Evolutionary conservation across 35 echinoderm and acorn worm genomes (phyloP).

Genomic region (Diadema setosum): DNA sequence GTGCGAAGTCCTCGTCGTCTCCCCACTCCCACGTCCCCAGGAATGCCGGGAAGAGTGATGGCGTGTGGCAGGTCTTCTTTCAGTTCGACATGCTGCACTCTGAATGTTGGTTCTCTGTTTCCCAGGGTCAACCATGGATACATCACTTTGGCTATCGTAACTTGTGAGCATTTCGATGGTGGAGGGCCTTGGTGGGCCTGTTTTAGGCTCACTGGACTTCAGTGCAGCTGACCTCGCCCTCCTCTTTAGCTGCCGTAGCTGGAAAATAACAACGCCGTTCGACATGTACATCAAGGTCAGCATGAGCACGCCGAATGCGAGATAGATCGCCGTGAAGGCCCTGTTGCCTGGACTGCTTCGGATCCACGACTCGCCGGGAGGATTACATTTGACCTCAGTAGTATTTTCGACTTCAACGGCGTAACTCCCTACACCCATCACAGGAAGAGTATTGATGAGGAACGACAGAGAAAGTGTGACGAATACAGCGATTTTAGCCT

Average conservation of each 20-base stretch:
- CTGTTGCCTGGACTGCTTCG: neutral
- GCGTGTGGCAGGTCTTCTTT: too few species aligned
- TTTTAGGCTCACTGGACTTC: too few species aligned
- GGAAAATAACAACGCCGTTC: neutral
- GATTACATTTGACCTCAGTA: neutral
- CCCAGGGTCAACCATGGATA: too few species aligned
- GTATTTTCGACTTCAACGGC: neutral
- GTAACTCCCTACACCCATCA: neutral
- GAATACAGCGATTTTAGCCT: neutral
- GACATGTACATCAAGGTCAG: neutral
- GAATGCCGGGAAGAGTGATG: too few species aligned
- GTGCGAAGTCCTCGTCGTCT: too few species aligned
- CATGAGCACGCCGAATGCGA: neutral
- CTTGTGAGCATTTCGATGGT: too few species aligned
- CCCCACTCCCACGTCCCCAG: too few species aligned
- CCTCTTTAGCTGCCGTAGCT: neutral
- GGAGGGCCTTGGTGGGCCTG: too few species aligned
- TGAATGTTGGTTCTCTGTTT: too few species aligned
- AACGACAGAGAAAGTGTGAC: neutral
- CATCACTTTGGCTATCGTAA: too few species aligned
- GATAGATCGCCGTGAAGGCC: neutral
- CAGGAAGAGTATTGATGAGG: neutral
- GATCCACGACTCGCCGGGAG: neutral
- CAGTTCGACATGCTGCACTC: too few species aligned
- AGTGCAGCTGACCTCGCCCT: too few species aligned